Evolutionary conservation across 2,888 invertebrate species (phyloP).

Genomic region (Leistus spinibarbis): DNA sequence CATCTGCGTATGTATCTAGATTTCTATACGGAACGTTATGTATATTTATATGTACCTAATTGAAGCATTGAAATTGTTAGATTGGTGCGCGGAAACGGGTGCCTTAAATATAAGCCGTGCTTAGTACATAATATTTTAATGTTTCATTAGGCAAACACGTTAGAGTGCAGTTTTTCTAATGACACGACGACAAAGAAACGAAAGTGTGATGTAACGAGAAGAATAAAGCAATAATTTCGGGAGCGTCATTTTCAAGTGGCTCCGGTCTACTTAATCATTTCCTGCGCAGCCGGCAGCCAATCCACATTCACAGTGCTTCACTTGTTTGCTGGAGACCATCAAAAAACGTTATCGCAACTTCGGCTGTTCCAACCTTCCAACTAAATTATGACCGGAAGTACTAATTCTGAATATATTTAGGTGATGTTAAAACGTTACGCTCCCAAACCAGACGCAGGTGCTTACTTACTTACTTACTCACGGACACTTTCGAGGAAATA

Average conservation of each 20-base stretch:
- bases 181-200: not conserved
- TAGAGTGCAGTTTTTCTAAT: not conserved
- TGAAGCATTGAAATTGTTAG: no score
- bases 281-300: constrained; percentile 11
- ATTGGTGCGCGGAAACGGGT: no score
- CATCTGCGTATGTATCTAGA: no score
- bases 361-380: not conserved
- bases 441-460: constrained; percentile 19
- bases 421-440: constrained; percentile 29
- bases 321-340: constrained; percentile 21
- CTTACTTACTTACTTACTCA: not conserved
- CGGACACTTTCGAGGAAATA: no score
- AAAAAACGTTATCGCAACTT: constrained; percentile 25
- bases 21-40: no score
- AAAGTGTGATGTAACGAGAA: not conserved
- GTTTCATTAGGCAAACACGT: not conserved
- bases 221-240: not conserved
- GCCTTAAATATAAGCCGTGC: no score
- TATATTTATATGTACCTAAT: no score
- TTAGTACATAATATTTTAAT: not conserved
- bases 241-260: not conserved
- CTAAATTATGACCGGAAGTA: constrained; percentile 37
- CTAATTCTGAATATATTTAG: constrained; percentile 32
- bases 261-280: constrained; percentile 29
- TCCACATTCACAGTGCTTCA: constrained; percentile 1